A percentile compares a stretch with the other conserved stretches of the same genome.
Evolutionary conservation across 2,113 vertebrate species (phyloP).

Genomic region (Argyrosomus japonicus): DNA sequence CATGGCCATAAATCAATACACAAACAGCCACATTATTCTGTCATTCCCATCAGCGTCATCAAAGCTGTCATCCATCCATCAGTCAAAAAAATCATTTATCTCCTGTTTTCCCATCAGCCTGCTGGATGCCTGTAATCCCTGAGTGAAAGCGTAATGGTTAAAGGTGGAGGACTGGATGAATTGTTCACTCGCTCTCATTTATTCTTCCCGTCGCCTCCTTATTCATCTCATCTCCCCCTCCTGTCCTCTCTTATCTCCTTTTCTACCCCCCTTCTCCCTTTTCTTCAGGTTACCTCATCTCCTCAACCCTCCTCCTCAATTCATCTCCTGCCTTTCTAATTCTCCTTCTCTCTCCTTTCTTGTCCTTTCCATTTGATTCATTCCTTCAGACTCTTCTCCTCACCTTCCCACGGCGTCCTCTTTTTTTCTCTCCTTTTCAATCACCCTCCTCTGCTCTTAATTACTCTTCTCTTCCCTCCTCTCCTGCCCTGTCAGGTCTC

Average conservation of each 20-base stretch:
- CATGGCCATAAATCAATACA: not conserved
- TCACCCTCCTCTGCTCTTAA: constrained; percentile 4
- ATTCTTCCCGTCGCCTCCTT: constrained; percentile 18
- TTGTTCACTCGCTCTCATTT: constrained; percentile 26
- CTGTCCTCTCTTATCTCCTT: constrained; percentile 8
- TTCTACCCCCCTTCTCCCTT: not conserved
- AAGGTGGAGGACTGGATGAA: constrained; percentile 30
- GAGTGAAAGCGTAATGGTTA: not conserved
- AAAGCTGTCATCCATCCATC: not conserved
- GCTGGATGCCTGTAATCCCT: not conserved
- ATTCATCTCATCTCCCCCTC: constrained; percentile 18
- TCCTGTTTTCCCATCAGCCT: not conserved
- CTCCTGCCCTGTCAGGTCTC: not conserved
- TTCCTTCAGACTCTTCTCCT: constrained; percentile 4
- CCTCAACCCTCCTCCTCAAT: constrained; percentile 31
- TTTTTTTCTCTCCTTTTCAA: not conserved
- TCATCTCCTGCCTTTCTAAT: constrained; percentile 31
- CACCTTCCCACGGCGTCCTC: not conserved
- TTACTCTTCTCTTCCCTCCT: not conserved
- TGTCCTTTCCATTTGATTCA: constrained; percentile 20
- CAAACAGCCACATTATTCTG: not conserved
- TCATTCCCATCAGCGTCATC: not conserved
- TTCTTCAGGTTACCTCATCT: not conserved
- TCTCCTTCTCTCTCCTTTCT: constrained; percentile 14
- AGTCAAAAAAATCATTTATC: not conserved